These are phyloP conservation scores for Pyrgus malvae DNA, from an alignment of 2,888 invertebrate species.

Conservation along the genomic window DNA sequence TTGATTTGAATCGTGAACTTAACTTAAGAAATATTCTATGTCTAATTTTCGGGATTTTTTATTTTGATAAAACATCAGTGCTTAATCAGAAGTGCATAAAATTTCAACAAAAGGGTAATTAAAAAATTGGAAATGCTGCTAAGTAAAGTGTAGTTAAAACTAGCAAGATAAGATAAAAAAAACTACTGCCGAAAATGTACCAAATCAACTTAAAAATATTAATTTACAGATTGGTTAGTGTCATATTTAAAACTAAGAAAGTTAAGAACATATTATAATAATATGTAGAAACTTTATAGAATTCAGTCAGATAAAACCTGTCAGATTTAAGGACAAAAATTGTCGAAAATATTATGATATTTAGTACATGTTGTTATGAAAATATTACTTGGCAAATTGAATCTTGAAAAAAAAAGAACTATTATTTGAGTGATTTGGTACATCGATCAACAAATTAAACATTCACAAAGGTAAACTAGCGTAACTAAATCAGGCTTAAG, in stretches of 20 bases:
- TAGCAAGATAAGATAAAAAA: slow-evolving; percentile 7
- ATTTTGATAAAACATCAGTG: background rate
- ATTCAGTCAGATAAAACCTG: too few species aligned
- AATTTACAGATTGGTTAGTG: too few species aligned
- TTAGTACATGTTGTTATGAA: too few species aligned
- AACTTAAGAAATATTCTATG: too few species aligned
- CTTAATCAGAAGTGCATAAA: slow-evolving; percentile 17
- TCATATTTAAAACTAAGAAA: too few species aligned
- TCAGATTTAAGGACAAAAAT: too few species aligned
- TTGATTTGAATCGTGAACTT: too few species aligned
- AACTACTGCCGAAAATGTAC: background rate
- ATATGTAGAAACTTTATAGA: too few species aligned
- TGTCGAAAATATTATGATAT: too few species aligned
- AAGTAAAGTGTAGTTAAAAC: slow-evolving; percentile 22
- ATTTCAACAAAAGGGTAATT: background rate
- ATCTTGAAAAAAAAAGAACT: background rate
- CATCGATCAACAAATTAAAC: slow-evolving; percentile 1
- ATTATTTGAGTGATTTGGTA: slow-evolving; percentile 6
- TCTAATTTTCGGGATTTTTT: background rate
- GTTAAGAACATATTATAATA: too few species aligned
- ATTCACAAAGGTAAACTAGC: slow-evolving; percentile 28
- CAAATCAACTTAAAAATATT: too few species aligned
- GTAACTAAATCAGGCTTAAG: slow-evolving; percentile 35
- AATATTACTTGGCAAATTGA: too few species aligned
- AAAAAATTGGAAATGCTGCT: slow-evolving; percentile 20